Base-by-base conservation (phyloP, 2,113 vertebrate genomes). In the Silurus asotus region DNA sequence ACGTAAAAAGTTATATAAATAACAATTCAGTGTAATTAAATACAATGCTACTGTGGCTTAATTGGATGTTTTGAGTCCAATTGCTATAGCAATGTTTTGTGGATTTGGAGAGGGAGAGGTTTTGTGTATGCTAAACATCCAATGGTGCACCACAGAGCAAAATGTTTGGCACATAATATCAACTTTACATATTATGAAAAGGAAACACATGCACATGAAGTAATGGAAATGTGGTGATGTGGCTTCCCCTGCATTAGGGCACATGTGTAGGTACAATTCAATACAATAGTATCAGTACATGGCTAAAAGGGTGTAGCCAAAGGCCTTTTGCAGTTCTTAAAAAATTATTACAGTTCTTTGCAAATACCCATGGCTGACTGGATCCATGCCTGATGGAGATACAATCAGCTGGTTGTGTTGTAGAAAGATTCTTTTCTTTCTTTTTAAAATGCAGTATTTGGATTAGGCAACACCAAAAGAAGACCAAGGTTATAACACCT, bases 301-400 rank as follows among this genome's bases (percentile, higher is more conserved):
- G 48, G 37, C 20, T 25, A 79, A 48, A 70, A 25, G 15, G 64
- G 4, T 90, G 87, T 75, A 84, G 61, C 37, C 69, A 53, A 25
- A 86, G 80, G 62, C 75, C 67, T 48, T 8, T 48, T 74, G 28
- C 53, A 75, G 51, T 80, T 51, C 53, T 67, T 81, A 23, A 51
- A 75, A 87, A 89, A 82, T 67, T 82, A 86, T 56, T 51, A 75
- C 14, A 13, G 76, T 78, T 84, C 78, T 77, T 69, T 82, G 84
- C 78, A 84, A 89, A 87, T 55, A 37, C 77, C 15, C 61, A 45
- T 75, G 49, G 69, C 69, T 55, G 72, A 51, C 59, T 75, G 83
- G 84, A 56, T 78, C 25, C 25, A 51, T 56, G 70, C 59, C 76
- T 77, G 62, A 37, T 20, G 53, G 76, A n/a, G 49, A 58, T 76